These are phyloP conservation scores for Tolmerus cingulatus DNA, from an alignment of 2,888 invertebrate genomes.

Conservation along the genomic window DNA sequence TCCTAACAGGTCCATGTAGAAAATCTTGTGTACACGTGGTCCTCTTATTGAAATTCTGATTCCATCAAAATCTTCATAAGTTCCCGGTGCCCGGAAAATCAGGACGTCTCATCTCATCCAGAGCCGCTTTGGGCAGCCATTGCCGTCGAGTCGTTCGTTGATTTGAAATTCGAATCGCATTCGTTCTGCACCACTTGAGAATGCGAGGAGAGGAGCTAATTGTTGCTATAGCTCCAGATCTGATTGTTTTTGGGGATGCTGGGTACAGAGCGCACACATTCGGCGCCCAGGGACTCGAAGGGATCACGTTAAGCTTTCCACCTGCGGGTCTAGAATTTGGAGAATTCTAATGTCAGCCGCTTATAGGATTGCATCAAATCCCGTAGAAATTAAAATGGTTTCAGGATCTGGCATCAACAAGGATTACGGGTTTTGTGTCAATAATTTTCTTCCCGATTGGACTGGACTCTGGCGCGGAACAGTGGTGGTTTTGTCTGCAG, in stretches of 20 bases:
- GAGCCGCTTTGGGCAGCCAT: background rate
- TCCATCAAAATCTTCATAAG: constrained; percentile 7
- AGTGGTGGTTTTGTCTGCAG: background rate
- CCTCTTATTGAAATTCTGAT: constrained; percentile 15
- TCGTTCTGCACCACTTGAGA: constrained; percentile 47
- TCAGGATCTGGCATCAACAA: background rate
- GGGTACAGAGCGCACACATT: background rate
- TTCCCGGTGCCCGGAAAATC: background rate
- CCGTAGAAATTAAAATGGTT: background rate
- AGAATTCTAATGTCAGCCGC: background rate
- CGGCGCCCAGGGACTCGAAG: background rate
- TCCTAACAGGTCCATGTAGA: background rate
- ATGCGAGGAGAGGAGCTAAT: constrained; percentile 44
- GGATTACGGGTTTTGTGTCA: background rate
- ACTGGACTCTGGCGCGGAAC: background rate
- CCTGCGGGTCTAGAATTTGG: background rate
- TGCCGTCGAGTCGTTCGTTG: constrained; percentile 8
- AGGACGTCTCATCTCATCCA: background rate
- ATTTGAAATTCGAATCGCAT: constrained; percentile 49
- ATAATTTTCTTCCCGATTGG: background rate
- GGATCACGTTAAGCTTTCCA: background rate
- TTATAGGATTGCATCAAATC: background rate
- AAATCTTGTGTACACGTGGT: constrained; percentile 13
- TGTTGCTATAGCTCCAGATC: constrained; percentile 45
- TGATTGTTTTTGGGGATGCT: background rate